A percentile compares a stretch with the other conserved stretches of the same genome.
phyloP scores from a whole-genome alignment of 2,888 invertebrate genomes.

The Xestobium rufovillosum region DNA sequence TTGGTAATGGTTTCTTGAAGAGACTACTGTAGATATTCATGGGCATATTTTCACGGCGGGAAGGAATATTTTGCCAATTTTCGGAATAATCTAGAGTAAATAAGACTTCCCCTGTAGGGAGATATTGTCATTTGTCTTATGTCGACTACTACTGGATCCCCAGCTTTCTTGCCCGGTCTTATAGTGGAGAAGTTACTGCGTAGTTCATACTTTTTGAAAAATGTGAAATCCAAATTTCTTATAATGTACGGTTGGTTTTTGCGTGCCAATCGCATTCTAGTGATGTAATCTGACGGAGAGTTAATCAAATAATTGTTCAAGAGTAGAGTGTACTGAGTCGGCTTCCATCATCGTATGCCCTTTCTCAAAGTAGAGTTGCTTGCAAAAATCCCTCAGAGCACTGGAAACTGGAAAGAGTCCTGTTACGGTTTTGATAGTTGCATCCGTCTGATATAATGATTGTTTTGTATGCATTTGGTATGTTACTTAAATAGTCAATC shows the following conservation, averaged over 20 bases:
- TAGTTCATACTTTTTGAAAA: constrained; percentile 10
- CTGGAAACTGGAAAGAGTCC: constrained; percentile 6
- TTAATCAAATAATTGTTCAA: constrained; percentile 12
- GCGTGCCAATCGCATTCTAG: constrained; percentile 11
- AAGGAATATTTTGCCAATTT: constrained; percentile 1
- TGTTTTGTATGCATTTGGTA: too few relatives aligned
- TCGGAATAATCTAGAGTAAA: constrained; percentile 4
- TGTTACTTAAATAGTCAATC: too few relatives aligned
- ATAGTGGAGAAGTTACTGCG: constrained; percentile 3
- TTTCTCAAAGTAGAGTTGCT: constrained; percentile 15
- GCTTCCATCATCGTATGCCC: constrained; percentile 18
- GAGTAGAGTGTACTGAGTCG: constrained; percentile 10
- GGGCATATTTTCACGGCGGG: background rate
- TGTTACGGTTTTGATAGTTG: constrained; percentile 16
- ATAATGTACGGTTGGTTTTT: constrained; percentile 13
- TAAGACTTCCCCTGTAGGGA: background rate
- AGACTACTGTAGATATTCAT: background rate
- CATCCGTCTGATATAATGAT: constrained; percentile 17
- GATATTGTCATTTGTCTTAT: too few relatives aligned
- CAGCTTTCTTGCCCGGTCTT: constrained; percentile 7
- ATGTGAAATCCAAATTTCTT: constrained; percentile 6
- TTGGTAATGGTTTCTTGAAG: background rate
- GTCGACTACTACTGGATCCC: constrained; percentile 8
- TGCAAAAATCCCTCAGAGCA: too few relatives aligned
- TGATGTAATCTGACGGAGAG: constrained; percentile 11